Percentiles rank a stretch among this genome's conserved stretches.
Conservation (phyloP, 2,888 invertebrate species). For the Ephialtes manifestator region DNA sequence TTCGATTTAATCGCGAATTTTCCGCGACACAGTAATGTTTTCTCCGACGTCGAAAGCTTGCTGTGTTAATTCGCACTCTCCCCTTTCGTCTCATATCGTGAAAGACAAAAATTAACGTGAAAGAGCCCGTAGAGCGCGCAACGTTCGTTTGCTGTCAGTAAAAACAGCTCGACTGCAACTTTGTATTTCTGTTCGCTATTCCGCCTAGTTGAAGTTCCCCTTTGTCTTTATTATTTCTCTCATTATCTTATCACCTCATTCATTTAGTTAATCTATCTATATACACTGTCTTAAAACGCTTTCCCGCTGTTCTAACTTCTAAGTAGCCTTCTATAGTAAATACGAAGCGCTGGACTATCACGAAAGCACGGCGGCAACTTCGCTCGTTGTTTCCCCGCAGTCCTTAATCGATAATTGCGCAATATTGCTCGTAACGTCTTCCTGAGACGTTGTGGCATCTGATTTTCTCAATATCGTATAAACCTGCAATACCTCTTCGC, state of each 20-base stretch:
- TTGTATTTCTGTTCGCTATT: neutral
- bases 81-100: neutral
- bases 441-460: conserved; percentile 74
- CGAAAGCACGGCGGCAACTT: conserved; percentile 80
- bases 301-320: neutral
- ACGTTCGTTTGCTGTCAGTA: neutral
- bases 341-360: conserved; percentile 78
- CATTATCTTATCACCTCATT: conserved; percentile 26
- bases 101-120: neutral
- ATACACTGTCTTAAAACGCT: conserved; percentile 46
- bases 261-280: conserved; percentile 60
- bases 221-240: neutral
- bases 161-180: neutral
- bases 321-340: conserved; percentile 31
- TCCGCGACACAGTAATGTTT: conserved; percentile 18
- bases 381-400: conserved; percentile 77
- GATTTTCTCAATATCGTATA: conserved; percentile 82
- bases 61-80: neutral
- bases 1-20: conserved; percentile 37
- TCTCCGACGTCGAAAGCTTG: neutral
- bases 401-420: conserved; percentile 82
- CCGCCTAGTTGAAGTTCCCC: neutral
- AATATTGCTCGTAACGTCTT: conserved; percentile 77
- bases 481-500: conserved; percentile 73
- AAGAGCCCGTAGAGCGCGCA: neutral